Evolutionary conservation across 2,797 vertebrate genomes (phyloP).

Genomic region (Sciurus vulgaris): DNA sequence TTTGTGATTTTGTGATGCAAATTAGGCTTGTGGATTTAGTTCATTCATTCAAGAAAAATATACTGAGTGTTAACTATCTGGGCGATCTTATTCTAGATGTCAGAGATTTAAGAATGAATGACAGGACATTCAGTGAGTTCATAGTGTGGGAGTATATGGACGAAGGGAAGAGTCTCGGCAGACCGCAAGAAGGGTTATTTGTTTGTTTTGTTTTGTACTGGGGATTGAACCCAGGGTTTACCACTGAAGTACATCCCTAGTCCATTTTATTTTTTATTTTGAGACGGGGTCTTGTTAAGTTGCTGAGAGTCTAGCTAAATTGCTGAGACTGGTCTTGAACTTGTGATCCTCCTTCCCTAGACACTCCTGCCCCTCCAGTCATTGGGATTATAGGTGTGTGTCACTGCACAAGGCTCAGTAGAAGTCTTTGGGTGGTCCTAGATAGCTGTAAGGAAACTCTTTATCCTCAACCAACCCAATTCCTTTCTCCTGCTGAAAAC

Average conservation of each 20-base stretch:
- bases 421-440: neutral
- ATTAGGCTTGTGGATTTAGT: neutral
- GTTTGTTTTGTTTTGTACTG: too few species aligned
- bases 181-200: neutral
- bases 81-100: neutral
- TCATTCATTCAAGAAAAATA: neutral
- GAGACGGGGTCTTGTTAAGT: too few species aligned
- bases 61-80: neutral
- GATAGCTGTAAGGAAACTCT: neutral
- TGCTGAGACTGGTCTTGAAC: too few species aligned
- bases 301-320: too few species aligned
- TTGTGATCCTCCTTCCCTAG: too few species aligned
- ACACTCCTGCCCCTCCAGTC: too few species aligned
- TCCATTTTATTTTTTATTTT: too few species aligned
- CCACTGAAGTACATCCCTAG: too few species aligned
- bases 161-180: neutral
- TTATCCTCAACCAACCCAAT: neutral
- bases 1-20: neutral
- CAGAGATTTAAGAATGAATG: neutral
- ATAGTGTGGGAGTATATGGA: neutral
- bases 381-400: too few species aligned
- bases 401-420: neutral
- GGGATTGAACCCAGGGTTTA: too few species aligned
- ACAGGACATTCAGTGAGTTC: neutral
- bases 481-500: neutral